Percentiles rank a stretch among this genome's conserved stretches.
Conservation (phyloP, 2,888 invertebrate species). For the Oeneis ivallda region DNA sequence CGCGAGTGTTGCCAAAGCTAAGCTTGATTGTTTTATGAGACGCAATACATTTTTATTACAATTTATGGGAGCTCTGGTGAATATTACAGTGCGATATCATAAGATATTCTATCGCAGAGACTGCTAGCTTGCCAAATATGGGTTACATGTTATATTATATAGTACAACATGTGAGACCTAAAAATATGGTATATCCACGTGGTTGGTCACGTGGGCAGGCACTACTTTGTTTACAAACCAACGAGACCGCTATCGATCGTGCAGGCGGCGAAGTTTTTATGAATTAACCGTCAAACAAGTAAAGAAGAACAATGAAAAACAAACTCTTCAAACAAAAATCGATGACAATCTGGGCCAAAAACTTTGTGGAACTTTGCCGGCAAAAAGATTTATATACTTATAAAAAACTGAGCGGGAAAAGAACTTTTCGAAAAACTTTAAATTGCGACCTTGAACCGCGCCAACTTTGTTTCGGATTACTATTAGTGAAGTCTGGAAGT, state of each 20-base stretch:
- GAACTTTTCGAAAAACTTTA: slow-evolving; percentile 82
- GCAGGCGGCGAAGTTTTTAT: slow-evolving; percentile 79
- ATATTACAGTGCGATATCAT: slow-evolving; percentile 15
- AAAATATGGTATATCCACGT: slow-evolving; percentile 11
- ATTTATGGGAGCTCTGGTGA: slow-evolving; percentile 19
- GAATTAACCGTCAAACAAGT: slow-evolving; percentile 83
- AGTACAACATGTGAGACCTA: neutral
- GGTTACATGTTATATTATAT: neutral
- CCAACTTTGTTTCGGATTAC: slow-evolving; percentile 80
- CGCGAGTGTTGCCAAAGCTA: slow-evolving; percentile 27
- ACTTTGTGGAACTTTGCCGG: slow-evolving; percentile 77
- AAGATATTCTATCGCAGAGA: neutral
- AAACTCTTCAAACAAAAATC: slow-evolving; percentile 83
- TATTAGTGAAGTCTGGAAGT: slow-evolving; percentile 75
- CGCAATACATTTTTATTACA: slow-evolving; percentile 26
- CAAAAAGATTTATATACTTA: slow-evolving; percentile 82
- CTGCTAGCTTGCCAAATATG: neutral
- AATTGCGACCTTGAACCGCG: slow-evolving; percentile 82
- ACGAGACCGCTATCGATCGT: slow-evolving; percentile 71
- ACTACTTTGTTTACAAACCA: slow-evolving; percentile 68
- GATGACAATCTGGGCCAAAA: slow-evolving; percentile 83
- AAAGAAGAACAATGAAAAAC: slow-evolving; percentile 82
- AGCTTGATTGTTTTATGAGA: slow-evolving; percentile 24
- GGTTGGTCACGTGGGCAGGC: slow-evolving; percentile 23
- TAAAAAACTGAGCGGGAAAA: slow-evolving; percentile 80